phyloP scores from a whole-genome alignment of 2,888 invertebrate species.

The Zygogramma bicolorata region DNA sequence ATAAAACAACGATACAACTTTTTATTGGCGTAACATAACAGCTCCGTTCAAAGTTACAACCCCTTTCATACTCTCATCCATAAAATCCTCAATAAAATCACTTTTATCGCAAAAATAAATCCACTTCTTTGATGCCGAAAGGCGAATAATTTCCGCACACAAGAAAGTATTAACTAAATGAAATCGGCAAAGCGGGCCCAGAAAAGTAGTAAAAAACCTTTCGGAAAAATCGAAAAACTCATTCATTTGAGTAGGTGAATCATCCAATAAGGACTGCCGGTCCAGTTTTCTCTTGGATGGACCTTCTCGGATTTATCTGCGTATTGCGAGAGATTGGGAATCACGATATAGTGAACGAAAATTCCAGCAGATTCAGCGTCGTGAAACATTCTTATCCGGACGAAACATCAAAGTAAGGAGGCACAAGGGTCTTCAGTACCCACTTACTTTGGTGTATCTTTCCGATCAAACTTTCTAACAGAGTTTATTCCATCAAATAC shows the following conservation, averaged over 20 bases:
- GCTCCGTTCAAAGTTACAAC: not conserved
- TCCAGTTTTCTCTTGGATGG: constrained; percentile 48
- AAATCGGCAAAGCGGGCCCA: not conserved
- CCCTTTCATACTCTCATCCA: not conserved
- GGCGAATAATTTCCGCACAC: not conserved
- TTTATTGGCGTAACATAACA: not conserved
- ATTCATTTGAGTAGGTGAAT: constrained; percentile 39
- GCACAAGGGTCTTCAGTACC: too few species aligned
- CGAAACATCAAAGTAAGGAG: too few species aligned
- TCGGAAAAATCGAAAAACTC: constrained; percentile 23
- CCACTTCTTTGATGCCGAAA: not conserved
- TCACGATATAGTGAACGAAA: not conserved
- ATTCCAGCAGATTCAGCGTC: too few species aligned
- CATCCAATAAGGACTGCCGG: constrained; percentile 47
- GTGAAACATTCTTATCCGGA: too few species aligned
- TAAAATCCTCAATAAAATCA: not conserved
- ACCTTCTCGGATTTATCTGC: constrained; percentile 52
- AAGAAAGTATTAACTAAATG: not conserved
- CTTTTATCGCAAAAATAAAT: not conserved
- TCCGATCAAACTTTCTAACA: too few species aligned
- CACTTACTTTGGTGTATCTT: too few species aligned
- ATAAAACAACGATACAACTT: not conserved
- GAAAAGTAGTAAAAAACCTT: constrained; percentile 26
- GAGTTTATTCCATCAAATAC: too few species aligned
- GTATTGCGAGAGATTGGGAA: constrained; percentile 32